Evolutionary conservation across 2,888 invertebrate species (phyloP), one percentile per base, ranked within the genome.

Genomic region (Cotesia congregata): DNA sequence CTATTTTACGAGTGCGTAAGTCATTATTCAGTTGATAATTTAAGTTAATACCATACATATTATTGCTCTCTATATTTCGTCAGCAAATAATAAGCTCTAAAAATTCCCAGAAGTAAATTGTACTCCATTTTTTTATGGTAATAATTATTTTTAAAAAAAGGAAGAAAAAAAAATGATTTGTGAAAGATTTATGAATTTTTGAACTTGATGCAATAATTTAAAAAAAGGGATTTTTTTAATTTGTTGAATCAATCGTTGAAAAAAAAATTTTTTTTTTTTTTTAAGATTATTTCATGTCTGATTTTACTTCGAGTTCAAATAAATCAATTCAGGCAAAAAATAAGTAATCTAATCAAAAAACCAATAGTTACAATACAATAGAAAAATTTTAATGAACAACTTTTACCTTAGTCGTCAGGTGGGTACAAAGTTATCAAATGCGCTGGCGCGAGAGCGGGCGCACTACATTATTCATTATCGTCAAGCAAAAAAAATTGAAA

Each of bases 401-500:
- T 12, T 65, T 50, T 73, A 65, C 30, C 50, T 59, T 71, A 71
- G 77, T 77, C 67, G 77, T 74, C 77, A 74, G 74, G 77, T 77
- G 70, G 60, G 65, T 67, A 20, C 40, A 76, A 70, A 75, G 67
- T 69, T 59, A 59, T 39, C 41, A 38, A 77, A 67, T 74, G 74
- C 74, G 77, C 70, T 71, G 70, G 77, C 77, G 77, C 77, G 62
- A 73, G 69, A 69, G 76, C 77, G 72, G 72, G 76, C 76, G 72
- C 77, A 70, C 20, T 65, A 50, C 65, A 20, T 39, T 69, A 67
- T 64, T 59, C 73, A 73, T 65, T 64, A 60, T 60, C 59, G 64
- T 68, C 40, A 74, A 59, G 65, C 12, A 30, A 61, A 30, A 39
- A 38, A 38, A 67, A 17, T 40, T 40, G 39, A 39, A 30, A 67